phyloP scores from a whole-genome alignment of 2,888 invertebrate genomes.

The Blastobasis lacticolella region DNA sequence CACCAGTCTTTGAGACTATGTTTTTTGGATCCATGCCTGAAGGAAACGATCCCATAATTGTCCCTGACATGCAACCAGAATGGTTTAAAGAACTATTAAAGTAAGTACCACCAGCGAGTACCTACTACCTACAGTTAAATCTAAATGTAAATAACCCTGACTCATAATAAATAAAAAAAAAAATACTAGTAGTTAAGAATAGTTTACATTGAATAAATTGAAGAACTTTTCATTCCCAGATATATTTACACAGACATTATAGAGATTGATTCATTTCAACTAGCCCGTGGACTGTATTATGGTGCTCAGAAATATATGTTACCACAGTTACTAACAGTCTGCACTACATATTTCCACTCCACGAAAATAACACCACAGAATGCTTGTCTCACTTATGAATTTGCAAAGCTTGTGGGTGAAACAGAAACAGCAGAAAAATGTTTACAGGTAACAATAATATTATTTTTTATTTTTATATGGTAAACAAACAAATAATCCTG shows the following conservation, averaged over 20 bases:
- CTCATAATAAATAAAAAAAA: neutral
- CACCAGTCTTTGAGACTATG: slow-evolving; percentile 85
- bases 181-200: too few relatives aligned
- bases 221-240: slow-evolving; percentile 29
- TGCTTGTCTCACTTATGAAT: slow-evolving; percentile 83
- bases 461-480: neutral
- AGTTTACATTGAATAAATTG: too few relatives aligned
- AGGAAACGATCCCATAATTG: slow-evolving; percentile 77
- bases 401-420: slow-evolving; percentile 77
- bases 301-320: slow-evolving; percentile 86
- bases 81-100: neutral
- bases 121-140: neutral
- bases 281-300: slow-evolving; percentile 84
- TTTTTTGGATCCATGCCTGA: slow-evolving; percentile 82
- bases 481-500: too few relatives aligned
- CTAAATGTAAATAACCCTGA: neutral
- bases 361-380: slow-evolving; percentile 79
- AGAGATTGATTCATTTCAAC: slow-evolving; percentile 79
- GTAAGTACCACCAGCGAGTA: neutral
- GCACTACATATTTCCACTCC: slow-evolving; percentile 79
- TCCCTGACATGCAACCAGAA: slow-evolving; percentile 71
- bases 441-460: neutral
- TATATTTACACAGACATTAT: slow-evolving; percentile 83
- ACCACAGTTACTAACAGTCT: slow-evolving; percentile 81
- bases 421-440: neutral